A percentile compares a stretch with the other conserved stretches of the same genome.
These are phyloP conservation scores for Germaria angustata DNA, from an alignment of 2,888 invertebrate species.

Conservation along the genomic window DNA sequence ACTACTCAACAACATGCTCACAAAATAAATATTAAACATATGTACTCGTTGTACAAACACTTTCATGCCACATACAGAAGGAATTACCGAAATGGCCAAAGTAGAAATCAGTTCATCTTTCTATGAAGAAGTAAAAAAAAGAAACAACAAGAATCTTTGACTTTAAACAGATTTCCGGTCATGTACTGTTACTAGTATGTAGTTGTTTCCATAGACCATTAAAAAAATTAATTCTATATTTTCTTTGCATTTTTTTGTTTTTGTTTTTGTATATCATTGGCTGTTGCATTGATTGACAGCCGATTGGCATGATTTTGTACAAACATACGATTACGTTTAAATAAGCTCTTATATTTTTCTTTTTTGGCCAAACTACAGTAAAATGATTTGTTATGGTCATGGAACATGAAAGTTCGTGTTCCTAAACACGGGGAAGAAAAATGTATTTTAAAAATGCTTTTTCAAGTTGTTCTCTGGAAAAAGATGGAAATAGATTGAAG, in stretches of 20 bases:
- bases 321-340: conserved; percentile 69
- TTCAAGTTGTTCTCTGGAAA: conserved; percentile 10
- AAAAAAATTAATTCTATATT: conserved; percentile 47
- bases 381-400: neutral
- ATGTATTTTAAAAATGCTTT: conserved; percentile 8
- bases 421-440: neutral
- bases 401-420: conserved; percentile 16
- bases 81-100: conserved; percentile 32
- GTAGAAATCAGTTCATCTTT: conserved; percentile 26
- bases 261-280: conserved; percentile 52
- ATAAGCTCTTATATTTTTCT: neutral
- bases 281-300: conserved; percentile 75
- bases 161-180: conserved; percentile 68
- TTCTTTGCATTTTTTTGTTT: conserved; percentile 37
- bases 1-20: conserved; percentile 46
- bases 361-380: neutral
- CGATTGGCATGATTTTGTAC: conserved; percentile 78
- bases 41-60: neutral
- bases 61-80: neutral
- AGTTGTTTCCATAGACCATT: conserved; percentile 27
- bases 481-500: too few relatives aligned
- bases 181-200: conserved; percentile 11
- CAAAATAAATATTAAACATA: conserved; percentile 61
- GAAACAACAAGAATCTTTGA: conserved; percentile 40
- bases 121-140: neutral